A percentile compares a stretch with the other conserved stretches of the same genome.
Evolutionary conservation across 1,140 invertebrate species (phyloP).

Genomic region (Lethocerus indicus): DNA sequence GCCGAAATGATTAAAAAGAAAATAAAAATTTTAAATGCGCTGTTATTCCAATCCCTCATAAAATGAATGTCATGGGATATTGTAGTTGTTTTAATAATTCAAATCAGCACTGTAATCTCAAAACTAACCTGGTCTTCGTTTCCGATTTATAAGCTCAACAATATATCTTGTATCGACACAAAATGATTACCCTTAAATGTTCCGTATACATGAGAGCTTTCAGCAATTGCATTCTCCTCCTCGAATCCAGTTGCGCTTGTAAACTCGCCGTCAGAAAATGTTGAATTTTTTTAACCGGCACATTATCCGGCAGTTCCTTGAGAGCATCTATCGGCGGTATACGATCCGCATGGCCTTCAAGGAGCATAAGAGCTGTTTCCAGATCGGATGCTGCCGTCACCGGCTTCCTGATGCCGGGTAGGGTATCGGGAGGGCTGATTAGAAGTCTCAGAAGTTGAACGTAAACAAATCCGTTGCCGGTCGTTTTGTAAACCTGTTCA

Average conservation of each 20-base stretch:
- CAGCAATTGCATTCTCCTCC: conserved; percentile 53
- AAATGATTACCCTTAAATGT: too few relatives aligned
- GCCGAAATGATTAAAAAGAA: too few relatives aligned
- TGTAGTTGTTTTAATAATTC: too few relatives aligned
- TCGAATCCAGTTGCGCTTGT: conserved; percentile 50
- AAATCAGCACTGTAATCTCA: too few relatives aligned
- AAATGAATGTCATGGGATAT: too few relatives aligned
- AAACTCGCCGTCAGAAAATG: conserved; percentile 62
- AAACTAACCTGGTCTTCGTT: too few relatives aligned
- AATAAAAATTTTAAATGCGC: too few relatives aligned
- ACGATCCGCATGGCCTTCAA: conserved; percentile 64
- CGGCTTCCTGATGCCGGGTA: conserved; percentile 24
- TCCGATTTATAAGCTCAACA: too few relatives aligned
- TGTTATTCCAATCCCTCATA: too few relatives aligned
- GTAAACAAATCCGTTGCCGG: conserved; percentile 32
- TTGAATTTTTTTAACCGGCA: conserved; percentile 51
- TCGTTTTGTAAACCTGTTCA: conserved; percentile 40
- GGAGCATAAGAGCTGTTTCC: conserved; percentile 53
- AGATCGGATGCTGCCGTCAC: conserved; percentile 40
- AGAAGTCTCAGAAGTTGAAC: conserved; percentile 35
- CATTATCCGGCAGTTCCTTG: conserved; percentile 53
- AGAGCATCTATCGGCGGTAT: conserved; percentile 33
- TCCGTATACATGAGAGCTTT: conserved; percentile 65
- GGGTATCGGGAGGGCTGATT: conserved; percentile 32
- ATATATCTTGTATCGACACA: too few relatives aligned